A percentile compares a stretch with the other conserved stretches of the same genome.
Evolutionary conservation across 2,888 invertebrate species (phyloP).

Genomic region (Tachystola acroxantha): DNA sequence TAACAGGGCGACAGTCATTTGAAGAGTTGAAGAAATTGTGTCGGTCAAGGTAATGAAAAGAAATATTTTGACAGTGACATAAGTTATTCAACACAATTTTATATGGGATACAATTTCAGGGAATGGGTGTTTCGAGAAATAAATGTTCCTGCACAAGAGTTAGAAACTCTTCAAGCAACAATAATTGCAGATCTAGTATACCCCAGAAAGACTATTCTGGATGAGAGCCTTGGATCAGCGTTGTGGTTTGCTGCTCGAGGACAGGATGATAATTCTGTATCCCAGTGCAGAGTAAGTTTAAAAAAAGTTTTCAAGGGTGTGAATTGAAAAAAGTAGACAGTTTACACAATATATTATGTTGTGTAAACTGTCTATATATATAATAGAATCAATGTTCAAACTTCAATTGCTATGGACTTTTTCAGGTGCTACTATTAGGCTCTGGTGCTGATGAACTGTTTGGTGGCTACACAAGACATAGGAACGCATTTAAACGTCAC

Average conservation of each 20-base stretch:
- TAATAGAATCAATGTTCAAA: no score
- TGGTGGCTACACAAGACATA: slow-evolving; percentile 95
- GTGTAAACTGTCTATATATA: no score
- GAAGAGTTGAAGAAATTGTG: slow-evolving; percentile 83
- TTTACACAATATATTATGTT: no score
- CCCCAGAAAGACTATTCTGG: slow-evolving; percentile 92
- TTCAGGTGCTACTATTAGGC: slow-evolving; percentile 88
- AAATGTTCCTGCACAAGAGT: slow-evolving; percentile 83
- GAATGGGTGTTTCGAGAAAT: slow-evolving; percentile 91
- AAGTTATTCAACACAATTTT: background rate
- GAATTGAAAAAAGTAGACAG: no score
- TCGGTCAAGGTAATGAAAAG: slow-evolving; percentile 72
- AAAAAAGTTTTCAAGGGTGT: no score
- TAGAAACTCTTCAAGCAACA: slow-evolving; percentile 74
- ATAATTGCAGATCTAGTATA: slow-evolving; percentile 87
- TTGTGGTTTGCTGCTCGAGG: slow-evolving; percentile 97
- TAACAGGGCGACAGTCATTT: slow-evolving; percentile 85
- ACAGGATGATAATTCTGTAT: slow-evolving; percentile 68
- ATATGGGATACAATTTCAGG: slow-evolving; percentile 60
- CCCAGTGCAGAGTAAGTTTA: slow-evolving; percentile 80
- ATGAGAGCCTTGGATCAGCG: slow-evolving; percentile 97
- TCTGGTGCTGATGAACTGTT: slow-evolving; percentile 99
- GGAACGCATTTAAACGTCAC: slow-evolving; percentile 81
- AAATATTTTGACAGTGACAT: background rate
- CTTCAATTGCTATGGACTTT: no score